These are phyloP conservation scores for Passer montanus DNA, from an alignment of 2,113 vertebrate genomes.

Conservation along the genomic window DNA sequence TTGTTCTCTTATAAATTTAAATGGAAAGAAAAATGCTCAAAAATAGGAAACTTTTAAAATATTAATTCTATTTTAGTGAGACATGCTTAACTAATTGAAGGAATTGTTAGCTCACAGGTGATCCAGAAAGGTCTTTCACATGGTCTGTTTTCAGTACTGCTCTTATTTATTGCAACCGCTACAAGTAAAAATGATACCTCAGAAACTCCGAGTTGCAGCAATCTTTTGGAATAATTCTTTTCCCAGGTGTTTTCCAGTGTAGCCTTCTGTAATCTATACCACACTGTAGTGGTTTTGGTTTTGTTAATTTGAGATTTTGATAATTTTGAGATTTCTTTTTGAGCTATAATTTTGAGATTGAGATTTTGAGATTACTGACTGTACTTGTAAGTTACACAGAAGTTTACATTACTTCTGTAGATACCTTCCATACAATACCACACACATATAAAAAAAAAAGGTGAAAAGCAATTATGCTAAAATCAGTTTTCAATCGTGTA, in stretches of 20 bases:
- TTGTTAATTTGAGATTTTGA: background rate
- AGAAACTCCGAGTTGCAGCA: background rate
- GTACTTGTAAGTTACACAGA: background rate
- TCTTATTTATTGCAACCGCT: background rate
- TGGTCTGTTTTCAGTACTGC: background rate
- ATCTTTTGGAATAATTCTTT: background rate
- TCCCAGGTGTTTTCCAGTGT: background rate
- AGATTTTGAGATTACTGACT: background rate
- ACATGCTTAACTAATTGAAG: background rate
- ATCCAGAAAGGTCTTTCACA: background rate
- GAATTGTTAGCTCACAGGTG: background rate
- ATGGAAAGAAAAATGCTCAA: background rate
- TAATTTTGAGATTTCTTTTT: background rate
- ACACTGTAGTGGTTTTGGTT: background rate
- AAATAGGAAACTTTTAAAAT: background rate
- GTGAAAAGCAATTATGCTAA: background rate
- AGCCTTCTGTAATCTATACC: background rate
- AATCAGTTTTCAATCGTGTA: background rate
- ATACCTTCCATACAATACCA: background rate
- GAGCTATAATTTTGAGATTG: too few species aligned
- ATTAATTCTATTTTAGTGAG: background rate
- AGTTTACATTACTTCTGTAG: background rate
- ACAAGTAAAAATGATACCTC: background rate
- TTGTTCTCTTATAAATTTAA: background rate
- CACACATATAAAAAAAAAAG: rapidly evolving